These are phyloP conservation scores for Drosophila parvula DNA, from an alignment of 1,140 invertebrate genomes.

Conservation along the genomic window DNA sequence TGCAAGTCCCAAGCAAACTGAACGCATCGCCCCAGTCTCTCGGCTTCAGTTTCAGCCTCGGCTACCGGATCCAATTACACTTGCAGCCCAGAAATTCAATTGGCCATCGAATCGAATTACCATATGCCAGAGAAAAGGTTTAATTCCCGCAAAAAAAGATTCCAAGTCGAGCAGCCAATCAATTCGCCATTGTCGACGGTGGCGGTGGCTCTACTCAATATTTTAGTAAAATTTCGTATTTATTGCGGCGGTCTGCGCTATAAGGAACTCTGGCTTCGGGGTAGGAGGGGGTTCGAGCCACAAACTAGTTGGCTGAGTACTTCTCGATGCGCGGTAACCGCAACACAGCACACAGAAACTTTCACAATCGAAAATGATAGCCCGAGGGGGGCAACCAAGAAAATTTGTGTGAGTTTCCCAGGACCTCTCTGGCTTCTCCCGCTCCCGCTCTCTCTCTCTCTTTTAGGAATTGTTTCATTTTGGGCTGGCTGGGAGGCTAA, in stretches of 20 bases:
- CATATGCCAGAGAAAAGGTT: constrained; percentile 30
- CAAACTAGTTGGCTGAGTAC: constrained; percentile 71
- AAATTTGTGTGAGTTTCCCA: constrained; percentile 52
- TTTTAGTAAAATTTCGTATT: constrained; percentile 63
- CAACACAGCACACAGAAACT: constrained; percentile 70
- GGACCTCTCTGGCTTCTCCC: not conserved
- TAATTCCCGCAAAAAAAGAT: constrained; percentile 29
- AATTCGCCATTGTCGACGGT: constrained; percentile 49
- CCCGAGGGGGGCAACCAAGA: constrained; percentile 52
- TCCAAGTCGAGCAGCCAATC: constrained; percentile 30
- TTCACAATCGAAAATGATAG: constrained; percentile 80
- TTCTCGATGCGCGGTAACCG: constrained; percentile 50
- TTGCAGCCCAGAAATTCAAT: constrained; percentile 9
- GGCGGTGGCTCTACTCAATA: constrained; percentile 32
- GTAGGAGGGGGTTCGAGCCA: constrained; percentile 28
- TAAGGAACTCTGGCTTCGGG: constrained; percentile 2
- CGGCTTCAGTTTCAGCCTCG: constrained; percentile 3
- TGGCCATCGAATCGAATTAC: constrained; percentile 41
- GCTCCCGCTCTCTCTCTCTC: constrained; percentile 10
- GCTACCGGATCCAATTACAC: constrained; percentile 14
- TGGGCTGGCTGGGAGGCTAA: constrained; percentile 25
- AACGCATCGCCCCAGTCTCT: constrained; percentile 11
- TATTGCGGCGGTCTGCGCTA: constrained; percentile 56
- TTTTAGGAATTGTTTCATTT: constrained; percentile 67
- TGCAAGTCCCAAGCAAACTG: constrained; percentile 23